Evolutionary conservation across 2,888 invertebrate genomes (phyloP).

Genomic region (Lasius fuliginosus): DNA sequence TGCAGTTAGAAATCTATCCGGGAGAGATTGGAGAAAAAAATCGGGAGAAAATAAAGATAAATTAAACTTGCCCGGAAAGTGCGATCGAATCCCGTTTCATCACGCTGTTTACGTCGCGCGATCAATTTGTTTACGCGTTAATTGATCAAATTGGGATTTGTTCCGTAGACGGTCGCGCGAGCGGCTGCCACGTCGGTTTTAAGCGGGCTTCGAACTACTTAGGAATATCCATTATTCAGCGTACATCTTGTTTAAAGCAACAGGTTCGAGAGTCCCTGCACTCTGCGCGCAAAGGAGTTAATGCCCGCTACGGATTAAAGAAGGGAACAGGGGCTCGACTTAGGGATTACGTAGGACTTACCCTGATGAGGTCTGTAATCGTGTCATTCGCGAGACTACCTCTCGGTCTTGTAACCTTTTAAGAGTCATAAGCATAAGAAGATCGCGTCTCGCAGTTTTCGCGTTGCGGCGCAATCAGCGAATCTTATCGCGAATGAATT

Average conservation of each 20-base stretch:
- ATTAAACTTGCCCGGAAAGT: conserved; percentile 16
- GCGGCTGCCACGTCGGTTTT: conserved; percentile 64
- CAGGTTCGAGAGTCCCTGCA: conserved; percentile 78
- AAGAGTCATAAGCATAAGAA: conserved; percentile 48
- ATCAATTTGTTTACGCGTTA: conserved; percentile 71
- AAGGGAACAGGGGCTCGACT: conserved; percentile 71
- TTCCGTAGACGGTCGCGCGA: conserved; percentile 69
- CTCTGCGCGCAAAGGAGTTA: conserved; percentile 77
- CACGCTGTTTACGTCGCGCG: conserved; percentile 28
- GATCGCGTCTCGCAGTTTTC: conserved; percentile 16
- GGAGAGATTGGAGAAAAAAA: background rate
- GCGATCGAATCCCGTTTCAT: conserved; percentile 4
- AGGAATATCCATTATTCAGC: conserved; percentile 83
- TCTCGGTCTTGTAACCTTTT: conserved; percentile 9
- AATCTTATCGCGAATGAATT: conserved; percentile 24
- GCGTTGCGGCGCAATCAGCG: conserved; percentile 6
- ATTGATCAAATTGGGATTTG: conserved; percentile 71
- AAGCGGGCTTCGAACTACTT: conserved; percentile 78
- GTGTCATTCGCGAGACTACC: conserved; percentile 57
- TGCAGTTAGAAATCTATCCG: background rate
- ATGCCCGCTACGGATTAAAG: conserved; percentile 83
- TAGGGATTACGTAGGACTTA: conserved; percentile 78
- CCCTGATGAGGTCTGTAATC: conserved; percentile 65
- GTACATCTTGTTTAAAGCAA: conserved; percentile 83
- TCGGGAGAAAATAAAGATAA: conserved; percentile 4